phyloP scores from a whole-genome alignment of 92 coral and sea anemone genomes.

The Hydrozoanthus gracilis region DNA sequence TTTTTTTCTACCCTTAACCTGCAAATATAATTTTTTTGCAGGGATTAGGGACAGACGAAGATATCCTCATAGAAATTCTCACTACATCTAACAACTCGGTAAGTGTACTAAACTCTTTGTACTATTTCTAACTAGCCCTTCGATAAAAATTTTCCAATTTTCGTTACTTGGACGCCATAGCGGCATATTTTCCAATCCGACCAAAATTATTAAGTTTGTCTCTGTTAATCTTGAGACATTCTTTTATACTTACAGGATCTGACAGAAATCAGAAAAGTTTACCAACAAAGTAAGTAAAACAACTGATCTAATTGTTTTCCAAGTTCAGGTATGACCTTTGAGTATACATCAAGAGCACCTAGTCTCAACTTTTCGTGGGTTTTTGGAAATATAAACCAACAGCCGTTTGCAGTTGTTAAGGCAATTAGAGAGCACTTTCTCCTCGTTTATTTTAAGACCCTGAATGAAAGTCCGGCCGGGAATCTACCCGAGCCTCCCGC shows the following conservation, averaged over 20 bases:
- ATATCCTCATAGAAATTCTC: conserved; percentile 29
- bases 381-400: background rate
- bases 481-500: no score
- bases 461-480: no score
- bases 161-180: no score
- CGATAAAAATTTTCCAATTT: no score
- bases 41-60: conserved; percentile 35
- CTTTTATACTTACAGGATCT: conserved; percentile 75
- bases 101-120: background rate
- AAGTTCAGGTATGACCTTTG: background rate
- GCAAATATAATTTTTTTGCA: background rate
- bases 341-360: background rate
- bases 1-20: background rate
- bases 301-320: background rate
- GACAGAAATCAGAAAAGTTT: conserved; percentile 77
- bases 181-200: background rate
- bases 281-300: conserved; percentile 72
- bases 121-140: no score
- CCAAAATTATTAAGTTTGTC: background rate
- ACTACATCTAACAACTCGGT: conserved; percentile 11
- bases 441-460: no score
- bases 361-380: background rate
- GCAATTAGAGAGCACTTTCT: no score
- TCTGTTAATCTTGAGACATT: background rate
- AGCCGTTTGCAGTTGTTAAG: no score